These are phyloP conservation scores for Portunus trituberculatus DNA, from an alignment of 1,140 invertebrate genomes.

Conservation along the genomic window DNA sequence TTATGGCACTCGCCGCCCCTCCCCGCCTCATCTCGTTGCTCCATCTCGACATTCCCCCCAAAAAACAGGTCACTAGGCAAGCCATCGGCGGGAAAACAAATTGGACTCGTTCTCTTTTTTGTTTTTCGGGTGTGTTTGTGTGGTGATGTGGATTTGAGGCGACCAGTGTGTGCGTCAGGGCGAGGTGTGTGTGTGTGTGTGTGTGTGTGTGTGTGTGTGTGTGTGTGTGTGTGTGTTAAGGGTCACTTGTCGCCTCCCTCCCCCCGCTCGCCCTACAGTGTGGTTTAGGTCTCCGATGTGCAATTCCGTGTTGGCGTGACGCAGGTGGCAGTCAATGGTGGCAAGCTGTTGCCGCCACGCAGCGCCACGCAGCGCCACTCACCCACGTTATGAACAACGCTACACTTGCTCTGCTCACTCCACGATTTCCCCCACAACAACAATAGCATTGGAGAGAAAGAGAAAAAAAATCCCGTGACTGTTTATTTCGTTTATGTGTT, in stretches of 20 bases:
- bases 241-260: neutral
- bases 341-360: too few species aligned
- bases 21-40: constrained; percentile 25
- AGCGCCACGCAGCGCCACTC: neutral
- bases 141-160: neutral
- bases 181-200: neutral
- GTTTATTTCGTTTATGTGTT: neutral
- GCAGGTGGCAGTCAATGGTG: neutral
- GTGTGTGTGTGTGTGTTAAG: constrained; percentile 25
- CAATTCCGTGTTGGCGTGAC: neutral
- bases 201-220: constrained; percentile 49
- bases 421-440: too few species aligned
- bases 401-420: neutral
- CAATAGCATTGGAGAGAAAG: neutral
- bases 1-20: neutral
- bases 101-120: neutral
- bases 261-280: neutral
- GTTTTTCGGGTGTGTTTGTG: constrained; percentile 30
- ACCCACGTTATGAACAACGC: neutral
- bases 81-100: constrained; percentile 1
- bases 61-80: constrained; percentile 27
- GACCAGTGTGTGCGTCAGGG: neutral
- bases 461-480: neutral
- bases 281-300: neutral
- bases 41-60: neutral